Percentiles rank a stretch among this genome's conserved stretches.
Evolutionary conservation across 2,797 vertebrate species (phyloP).

Genomic region (Sardinella longiceps): DNA sequence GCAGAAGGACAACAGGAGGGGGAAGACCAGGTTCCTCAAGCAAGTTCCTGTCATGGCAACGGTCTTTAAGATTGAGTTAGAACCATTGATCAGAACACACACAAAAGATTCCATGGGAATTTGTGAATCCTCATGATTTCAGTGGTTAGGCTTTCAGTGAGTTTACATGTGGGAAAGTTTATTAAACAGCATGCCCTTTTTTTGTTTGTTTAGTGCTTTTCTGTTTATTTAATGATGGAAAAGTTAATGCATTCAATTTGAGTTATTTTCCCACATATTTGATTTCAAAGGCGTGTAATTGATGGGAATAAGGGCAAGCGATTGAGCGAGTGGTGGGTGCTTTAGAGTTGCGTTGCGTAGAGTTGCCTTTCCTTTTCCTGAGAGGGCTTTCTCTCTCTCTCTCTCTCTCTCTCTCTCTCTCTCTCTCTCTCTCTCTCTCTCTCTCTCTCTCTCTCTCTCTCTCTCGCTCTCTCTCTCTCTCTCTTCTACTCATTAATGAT

Average conservation of each 20-base stretch:
- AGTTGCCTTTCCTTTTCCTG: background rate
- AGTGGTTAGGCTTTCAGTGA: background rate
- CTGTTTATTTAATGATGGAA: background rate
- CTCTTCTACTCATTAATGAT: slow-evolving; percentile 83
- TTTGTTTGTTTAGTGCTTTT: background rate
- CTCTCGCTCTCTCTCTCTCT: slow-evolving; percentile 52
- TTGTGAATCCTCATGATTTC: too few relatives aligned
- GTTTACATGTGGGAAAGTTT: background rate
- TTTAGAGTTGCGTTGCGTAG: too few relatives aligned
- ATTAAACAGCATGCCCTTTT: background rate
- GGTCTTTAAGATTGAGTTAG: background rate
- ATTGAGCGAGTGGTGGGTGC: background rate
- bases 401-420: background rate
- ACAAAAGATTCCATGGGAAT: too few relatives aligned
- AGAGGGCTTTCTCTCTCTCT: background rate
- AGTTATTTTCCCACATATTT: background rate
- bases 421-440: background rate
- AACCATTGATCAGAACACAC: too few relatives aligned
- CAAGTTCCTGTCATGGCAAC: background rate
- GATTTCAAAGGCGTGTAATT: background rate
- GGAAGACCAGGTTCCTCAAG: background rate
- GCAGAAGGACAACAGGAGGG: background rate
- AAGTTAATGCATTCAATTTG: background rate
- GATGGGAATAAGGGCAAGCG: background rate
- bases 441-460: background rate